Percentiles rank a stretch among this genome's conserved stretches.
Conservation (phyloP, 2,113 vertebrate genomes). For the Ploceus nigricollis region DNA sequence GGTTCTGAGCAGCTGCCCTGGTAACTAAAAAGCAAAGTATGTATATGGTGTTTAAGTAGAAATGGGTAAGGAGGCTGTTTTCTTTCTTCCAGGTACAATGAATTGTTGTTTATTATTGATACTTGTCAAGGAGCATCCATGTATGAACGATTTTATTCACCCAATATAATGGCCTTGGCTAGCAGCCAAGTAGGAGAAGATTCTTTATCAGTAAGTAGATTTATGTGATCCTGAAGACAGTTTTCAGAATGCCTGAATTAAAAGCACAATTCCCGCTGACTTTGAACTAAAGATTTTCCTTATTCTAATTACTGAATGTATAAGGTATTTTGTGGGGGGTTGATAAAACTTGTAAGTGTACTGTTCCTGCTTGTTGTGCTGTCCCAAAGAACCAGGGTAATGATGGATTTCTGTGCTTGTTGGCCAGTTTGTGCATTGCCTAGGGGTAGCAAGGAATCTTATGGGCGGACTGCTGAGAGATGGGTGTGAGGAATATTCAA, state of each 20-base stretch:
- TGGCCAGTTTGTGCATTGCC: not conserved
- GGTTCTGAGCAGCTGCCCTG: not conserved
- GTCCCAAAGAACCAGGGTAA: not conserved
- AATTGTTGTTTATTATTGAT: conserved; percentile 96
- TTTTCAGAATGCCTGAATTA: not conserved
- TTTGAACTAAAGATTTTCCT: not conserved
- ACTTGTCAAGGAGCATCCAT: conserved; percentile 98
- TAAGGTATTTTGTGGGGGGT: not conserved
- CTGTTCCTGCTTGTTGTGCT: not conserved
- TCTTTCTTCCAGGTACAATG: conserved; percentile 86
- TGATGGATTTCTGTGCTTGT: not conserved
- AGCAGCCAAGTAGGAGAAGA: conserved; percentile 98
- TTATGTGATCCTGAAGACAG: not conserved
- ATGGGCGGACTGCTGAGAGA: not conserved
- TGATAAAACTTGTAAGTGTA: not conserved
- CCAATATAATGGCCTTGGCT: conserved; percentile 95
- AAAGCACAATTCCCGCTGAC: not conserved
- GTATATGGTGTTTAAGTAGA: not conserved
- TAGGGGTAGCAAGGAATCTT: not conserved
- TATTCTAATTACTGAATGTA: not conserved
- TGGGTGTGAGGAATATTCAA: not conserved
- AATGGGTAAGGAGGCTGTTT: not conserved
- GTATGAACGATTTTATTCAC: conserved; percentile 98
- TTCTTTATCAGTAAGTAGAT: conserved; percentile 90
- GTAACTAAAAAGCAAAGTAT: not conserved